These are phyloP conservation scores for Donacobius atricapilla DNA, from an alignment of 2,113 vertebrate genomes.

Conservation along the genomic window DNA sequence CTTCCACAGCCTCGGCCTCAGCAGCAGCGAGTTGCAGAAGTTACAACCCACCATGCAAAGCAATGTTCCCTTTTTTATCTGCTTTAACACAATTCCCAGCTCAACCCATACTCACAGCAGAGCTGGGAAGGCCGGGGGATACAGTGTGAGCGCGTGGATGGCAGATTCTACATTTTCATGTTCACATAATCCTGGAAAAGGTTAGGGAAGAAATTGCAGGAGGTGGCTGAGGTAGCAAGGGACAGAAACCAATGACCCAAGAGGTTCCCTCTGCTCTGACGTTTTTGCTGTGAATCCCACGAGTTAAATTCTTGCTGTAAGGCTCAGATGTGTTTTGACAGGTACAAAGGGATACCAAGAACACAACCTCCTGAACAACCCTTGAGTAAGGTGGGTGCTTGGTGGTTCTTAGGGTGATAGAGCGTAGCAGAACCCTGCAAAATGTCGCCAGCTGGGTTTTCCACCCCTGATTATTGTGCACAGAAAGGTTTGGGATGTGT, in stretches of 20 bases:
- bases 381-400: conserved; percentile 55
- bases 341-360: conserved; percentile 47
- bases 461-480: neutral
- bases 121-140: neutral
- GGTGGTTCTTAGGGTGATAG: neutral
- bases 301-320: neutral
- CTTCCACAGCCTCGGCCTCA: neutral
- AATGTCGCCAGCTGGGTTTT: neutral
- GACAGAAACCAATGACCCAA: neutral
- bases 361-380: conserved; percentile 22
- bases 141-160: neutral
- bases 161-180: neutral
- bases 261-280: neutral
- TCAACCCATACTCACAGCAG: neutral
- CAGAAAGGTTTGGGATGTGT: neutral
- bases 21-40: neutral
- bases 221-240: neutral
- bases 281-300: neutral
- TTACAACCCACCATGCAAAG: neutral
- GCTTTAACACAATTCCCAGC: neutral
- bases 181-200: neutral
- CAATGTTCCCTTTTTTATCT: neutral
- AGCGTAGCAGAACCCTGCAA: neutral
- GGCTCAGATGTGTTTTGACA: conserved; percentile 52
- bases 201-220: neutral